These are phyloP conservation scores for Coilia nasus DNA, from an alignment of 2,797 vertebrate species.

Conservation along the genomic window DNA sequence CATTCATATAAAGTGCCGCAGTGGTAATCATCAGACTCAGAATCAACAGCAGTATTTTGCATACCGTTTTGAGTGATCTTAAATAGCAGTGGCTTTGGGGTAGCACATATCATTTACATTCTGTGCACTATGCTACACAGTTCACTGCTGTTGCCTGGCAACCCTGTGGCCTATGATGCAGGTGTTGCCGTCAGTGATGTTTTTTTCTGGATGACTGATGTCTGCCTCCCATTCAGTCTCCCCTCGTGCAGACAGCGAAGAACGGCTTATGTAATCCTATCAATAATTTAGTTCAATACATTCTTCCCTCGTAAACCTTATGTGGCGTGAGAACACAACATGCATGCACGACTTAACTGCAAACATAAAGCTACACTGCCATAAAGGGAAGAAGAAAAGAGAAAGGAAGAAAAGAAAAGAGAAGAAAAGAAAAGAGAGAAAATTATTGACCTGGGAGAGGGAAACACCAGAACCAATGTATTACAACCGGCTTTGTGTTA, in stretches of 20 bases:
- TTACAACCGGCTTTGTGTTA: neutral
- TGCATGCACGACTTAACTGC: neutral
- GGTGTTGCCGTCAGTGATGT: slow-evolving; percentile 39
- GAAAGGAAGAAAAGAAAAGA: neutral
- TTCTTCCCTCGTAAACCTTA: neutral
- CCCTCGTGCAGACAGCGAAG: slow-evolving; percentile 25
- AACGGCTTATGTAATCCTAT: neutral
- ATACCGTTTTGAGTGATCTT: neutral
- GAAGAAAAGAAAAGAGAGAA: neutral
- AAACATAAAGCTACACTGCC: neutral
- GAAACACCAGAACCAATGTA: neutral
- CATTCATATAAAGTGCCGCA: neutral
- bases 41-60: too few species aligned
- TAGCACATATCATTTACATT: slow-evolving; percentile 42
- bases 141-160: slow-evolving; percentile 51
- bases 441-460: neutral
- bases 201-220: slow-evolving; percentile 28
- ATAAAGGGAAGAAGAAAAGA: neutral
- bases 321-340: neutral
- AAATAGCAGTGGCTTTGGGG: neutral
- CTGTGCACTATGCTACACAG: slow-evolving; percentile 21
- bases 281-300: neutral
- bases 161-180: slow-evolving; percentile 44
- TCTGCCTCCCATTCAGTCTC: neutral
- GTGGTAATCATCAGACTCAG: too few species aligned